Evolutionary conservation across 2,797 vertebrate genomes (phyloP), one percentile per base, ranked within the genome.

Genomic region (Acomys russatus): DNA sequence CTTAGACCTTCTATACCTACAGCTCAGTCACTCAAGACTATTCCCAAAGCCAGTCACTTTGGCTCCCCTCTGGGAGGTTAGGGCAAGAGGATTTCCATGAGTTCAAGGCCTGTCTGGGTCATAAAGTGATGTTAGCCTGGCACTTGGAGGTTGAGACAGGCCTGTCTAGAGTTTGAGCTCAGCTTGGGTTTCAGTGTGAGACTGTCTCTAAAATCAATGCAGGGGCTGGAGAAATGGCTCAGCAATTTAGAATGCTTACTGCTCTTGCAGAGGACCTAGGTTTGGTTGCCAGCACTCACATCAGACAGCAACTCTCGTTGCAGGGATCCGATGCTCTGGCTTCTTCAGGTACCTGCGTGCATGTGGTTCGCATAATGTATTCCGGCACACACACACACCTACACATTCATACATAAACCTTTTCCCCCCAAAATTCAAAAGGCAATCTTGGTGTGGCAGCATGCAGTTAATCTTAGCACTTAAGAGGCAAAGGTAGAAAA

Each of bases 1-100:
- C 77, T 87, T 38, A 84, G 6, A 76, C 71, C 51, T 83, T 93
- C 78, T n/a, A 38, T 10, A 79, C 18, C 68, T 78, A 66, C 9
- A 51, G 44, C 9, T 79, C 84, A 92, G 38, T 90, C 89, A 85
- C 44, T 95, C 61, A 91, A 78, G 63, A 64, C 63, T 44, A 63
- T 20, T 25, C 64, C 79, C 33, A 78, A 74, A 74, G 25, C 70
- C 54, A 74, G 86, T 3, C 51, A 73, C 14, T 9, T 4, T 56
- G 49, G 15, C 3, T 20, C 17, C 2, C 9, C 56, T 73, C 28
- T 44, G 35, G 51, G n/a, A 73, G 85, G 51, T 33, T 28, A 9
- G 25, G 18, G 22, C 79, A 6, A 30, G 76, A 54, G 28, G 77
- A 56, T n/a, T 33, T 28, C 30, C 9, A 22, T 59, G 33, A 59